Base-by-base conservation (phyloP, 1,140 invertebrate species). In the Holcopasites calliopsidis region DNA sequence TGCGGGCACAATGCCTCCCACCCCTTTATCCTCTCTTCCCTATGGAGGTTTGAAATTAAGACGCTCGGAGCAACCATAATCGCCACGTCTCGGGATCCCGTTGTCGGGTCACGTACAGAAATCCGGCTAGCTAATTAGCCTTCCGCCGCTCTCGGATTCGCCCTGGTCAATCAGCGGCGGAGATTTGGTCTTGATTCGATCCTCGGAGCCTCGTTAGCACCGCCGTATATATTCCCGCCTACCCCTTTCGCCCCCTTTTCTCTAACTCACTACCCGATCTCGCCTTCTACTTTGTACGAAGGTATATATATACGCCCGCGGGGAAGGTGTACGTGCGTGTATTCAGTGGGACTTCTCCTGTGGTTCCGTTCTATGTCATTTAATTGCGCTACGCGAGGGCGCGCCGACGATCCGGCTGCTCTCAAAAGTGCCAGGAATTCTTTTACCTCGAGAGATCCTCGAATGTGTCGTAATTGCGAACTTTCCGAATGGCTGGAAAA, bases 171-270 rank as follows among this genome's bases (percentile, higher is more conserved):
- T 84, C 82, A 84, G 73, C 73, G 82, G 72, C 80, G 80, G 80
- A 83, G 82, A 83, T 83, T 83, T 76, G 82, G 82, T 83, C 82
- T 83, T 83, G 82, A 83, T 83, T 83, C 82, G 82, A 83, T 83
- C 82, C 81, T 82, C 76, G 65, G 80, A 83, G 80, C 72, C 82
- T 84, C 82, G 82, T 84, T 84, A 84, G 77, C 77, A 70, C 77
- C 57, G 64, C 35, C 71, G 80, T 84, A 82, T 64, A 82, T n/a
- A n/a, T 82, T 68, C 71, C 55, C 40, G 21, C 33, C 58, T 47
- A 35, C 40, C 13, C 23, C 11, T 58, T n/a, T 26, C n/a, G 8
- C 10, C 10, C n/a, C n/a, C n/a, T n/a, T n/a, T n/a, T 38, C 11
- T n/a, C 47, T 6, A 10, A 33, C 38, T 21, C 7, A 26, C 31